phyloP scores from a whole-genome alignment of 2,888 invertebrate species.

The Lamproptera curius region DNA sequence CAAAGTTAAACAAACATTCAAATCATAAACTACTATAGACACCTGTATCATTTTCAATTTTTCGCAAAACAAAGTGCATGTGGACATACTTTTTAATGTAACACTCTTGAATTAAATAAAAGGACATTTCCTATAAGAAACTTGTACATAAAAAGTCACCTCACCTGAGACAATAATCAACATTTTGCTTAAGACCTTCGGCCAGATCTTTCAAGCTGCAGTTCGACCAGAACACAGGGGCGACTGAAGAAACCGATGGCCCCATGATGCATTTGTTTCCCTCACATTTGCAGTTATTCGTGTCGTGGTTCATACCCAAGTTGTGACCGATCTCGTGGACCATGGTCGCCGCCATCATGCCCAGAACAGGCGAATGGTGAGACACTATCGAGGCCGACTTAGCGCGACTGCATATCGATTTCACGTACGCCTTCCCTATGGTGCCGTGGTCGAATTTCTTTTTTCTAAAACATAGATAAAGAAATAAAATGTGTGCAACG shows the following conservation, averaged over 20 bases:
- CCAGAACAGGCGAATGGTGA: not conserved
- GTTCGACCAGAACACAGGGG: not conserved
- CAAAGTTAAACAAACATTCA: no score
- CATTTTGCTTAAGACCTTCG: not conserved
- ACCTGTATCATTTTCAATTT: no score
- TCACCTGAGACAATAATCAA: slow-evolving; percentile 5
- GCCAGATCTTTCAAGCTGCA: slow-evolving; percentile 2
- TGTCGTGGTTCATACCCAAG: slow-evolving; percentile 75
- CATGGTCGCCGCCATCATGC: not conserved
- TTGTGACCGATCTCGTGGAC: slow-evolving; percentile 10
- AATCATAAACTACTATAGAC: no score
- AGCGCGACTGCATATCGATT: not conserved
- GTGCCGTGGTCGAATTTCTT: no score
- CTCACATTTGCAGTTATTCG: not conserved
- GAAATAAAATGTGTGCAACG: no score
- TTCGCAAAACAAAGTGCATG: no score
- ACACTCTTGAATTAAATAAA: no score
- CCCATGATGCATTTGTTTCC: not conserved
- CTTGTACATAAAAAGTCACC: no score
- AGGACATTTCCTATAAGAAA: no score
- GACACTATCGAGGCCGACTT: not conserved
- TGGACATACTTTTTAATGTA: no score
- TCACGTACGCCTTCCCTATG: slow-evolving; percentile 1
- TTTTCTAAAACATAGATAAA: no score
- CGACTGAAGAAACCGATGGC: not conserved